Evolutionary conservation across 2,888 invertebrate genomes (phyloP).

Genomic region (Perdita meconis): DNA sequence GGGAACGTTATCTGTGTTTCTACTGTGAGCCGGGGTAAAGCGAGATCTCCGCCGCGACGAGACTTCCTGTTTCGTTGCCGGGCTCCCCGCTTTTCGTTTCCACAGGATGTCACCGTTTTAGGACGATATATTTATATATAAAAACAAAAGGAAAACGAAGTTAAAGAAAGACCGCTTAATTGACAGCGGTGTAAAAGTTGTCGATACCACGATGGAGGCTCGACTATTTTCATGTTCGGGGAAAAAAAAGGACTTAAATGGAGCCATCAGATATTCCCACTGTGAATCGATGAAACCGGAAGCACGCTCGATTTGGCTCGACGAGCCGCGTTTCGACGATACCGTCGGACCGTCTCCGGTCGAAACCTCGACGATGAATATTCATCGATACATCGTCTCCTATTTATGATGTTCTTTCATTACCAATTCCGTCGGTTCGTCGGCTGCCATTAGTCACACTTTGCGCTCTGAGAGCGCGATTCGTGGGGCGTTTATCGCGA

Average conservation of each 20-base stretch:
- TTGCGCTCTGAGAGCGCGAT: conserved; percentile 63
- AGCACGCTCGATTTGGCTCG: conserved; percentile 8
- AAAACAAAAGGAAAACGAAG: too few species aligned
- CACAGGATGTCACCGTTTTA: conserved; percentile 5
- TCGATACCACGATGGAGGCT: too few species aligned
- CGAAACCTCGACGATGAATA: conserved; percentile 51
- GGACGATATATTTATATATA: too few species aligned
- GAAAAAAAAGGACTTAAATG: conserved; percentile 12
- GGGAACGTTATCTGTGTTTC: conserved; percentile 63
- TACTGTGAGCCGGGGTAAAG: conserved; percentile 36
- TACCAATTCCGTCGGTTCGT: conserved; percentile 64
- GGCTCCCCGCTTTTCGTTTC: not conserved
- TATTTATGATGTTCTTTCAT: conserved; percentile 61
- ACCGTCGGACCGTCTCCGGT: conserved; percentile 30
- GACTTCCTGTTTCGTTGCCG: conserved; percentile 40
- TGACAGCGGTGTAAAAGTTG: too few species aligned
- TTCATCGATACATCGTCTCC: conserved; percentile 54
- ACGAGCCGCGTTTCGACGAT: conserved; percentile 14
- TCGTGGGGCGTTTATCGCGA: conserved; percentile 66
- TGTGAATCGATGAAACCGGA: conserved; percentile 23
- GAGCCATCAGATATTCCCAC: conserved; percentile 4
- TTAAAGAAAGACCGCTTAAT: too few species aligned
- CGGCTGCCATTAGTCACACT: conserved; percentile 64
- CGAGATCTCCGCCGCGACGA: conserved; percentile 28
- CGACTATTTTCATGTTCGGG: not conserved